A percentile compares a stretch with the other conserved stretches of the same genome.
phyloP scores from a whole-genome alignment of 2,113 vertebrate genomes.

The Chauna torquata region DNA sequence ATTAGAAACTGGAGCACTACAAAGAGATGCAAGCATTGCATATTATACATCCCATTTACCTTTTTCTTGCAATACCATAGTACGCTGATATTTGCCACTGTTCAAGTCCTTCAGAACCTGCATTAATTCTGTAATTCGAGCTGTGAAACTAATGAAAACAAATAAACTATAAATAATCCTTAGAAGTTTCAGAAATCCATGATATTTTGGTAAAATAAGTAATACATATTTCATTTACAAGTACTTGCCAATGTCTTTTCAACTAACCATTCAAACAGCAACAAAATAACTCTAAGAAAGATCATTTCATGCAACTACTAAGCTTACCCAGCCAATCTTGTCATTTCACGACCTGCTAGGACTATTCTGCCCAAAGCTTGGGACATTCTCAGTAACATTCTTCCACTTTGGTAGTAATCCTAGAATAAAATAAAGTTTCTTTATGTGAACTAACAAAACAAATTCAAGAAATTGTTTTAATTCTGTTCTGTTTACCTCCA shows the following conservation, averaged over 20 bases:
- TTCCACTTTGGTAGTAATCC: constrained; percentile 99
- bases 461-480: neutral
- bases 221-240: neutral
- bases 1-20: constrained; percentile 6
- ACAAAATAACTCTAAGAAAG: neutral
- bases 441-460: neutral
- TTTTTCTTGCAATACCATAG: constrained; percentile 90
- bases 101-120: constrained; percentile 95
- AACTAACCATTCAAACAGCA: neutral
- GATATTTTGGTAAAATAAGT: neutral
- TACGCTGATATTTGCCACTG: constrained; percentile 92
- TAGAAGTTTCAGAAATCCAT: neutral
- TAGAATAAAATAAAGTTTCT: constrained; percentile 59
- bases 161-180: neutral
- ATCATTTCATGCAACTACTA: neutral
- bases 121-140: constrained; percentile 95
- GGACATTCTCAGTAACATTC: constrained; percentile 96
- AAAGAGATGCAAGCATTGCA: neutral
- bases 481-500: constrained; percentile 83
- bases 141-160: constrained; percentile 84
- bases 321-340: constrained; percentile 92
- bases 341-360: constrained; percentile 96
- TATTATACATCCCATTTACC: constrained; percentile 71
- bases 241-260: neutral
- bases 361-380: constrained; percentile 96